Evolutionary conservation across 2,113 vertebrate species (phyloP), one percentile per base, ranked within the genome.

Genomic region (Actenoides hombroni): DNA sequence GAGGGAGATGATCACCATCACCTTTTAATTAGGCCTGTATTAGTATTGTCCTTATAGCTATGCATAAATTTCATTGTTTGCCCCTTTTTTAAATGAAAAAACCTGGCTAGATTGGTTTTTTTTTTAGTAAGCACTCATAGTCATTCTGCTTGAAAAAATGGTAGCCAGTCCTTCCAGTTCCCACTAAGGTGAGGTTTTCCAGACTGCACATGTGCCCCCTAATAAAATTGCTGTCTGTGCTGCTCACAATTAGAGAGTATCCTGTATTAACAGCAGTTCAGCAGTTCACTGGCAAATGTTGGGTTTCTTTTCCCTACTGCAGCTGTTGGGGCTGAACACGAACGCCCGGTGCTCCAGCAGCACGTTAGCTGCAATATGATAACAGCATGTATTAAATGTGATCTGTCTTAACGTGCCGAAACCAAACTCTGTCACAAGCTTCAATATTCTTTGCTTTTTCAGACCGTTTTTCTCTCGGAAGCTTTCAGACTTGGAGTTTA

Each of bases 341-440:
- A 57, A 37, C 29, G 68, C 35, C 31, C 5, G 37, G 71, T 24
- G 67, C 4, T 20, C 1, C 23, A 79, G 75, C 67, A 86, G 88
- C 82, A 1, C 39, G 4, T 61, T 29, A 1, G 7, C 76, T 35
- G 84, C 90, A 37, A 4, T 73, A n/a, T 49, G 86, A 37, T 51
- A 49, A 9, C 86, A 31, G 60, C 68, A 14, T 13, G 8, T 57
- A 39, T 26, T 61, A 73, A 31, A 2, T 23, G 57, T 23, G 24
- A 51, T 48, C 53, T 75, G 78, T 7, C 35, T 37, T 16, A 17
- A 13, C 5, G 3, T 39, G 49, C 82, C 3, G 3, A 56, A 64
- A 37, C 26, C 28, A 3, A 88, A 21, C n/a, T 31, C 60, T 17
- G 0, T 11, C 42, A 29, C 12, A 9, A 39, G 2, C 29, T 57